Evolutionary conservation across 2,888 invertebrate species (phyloP).

Genomic region (Noctuana brunneofusca): DNA sequence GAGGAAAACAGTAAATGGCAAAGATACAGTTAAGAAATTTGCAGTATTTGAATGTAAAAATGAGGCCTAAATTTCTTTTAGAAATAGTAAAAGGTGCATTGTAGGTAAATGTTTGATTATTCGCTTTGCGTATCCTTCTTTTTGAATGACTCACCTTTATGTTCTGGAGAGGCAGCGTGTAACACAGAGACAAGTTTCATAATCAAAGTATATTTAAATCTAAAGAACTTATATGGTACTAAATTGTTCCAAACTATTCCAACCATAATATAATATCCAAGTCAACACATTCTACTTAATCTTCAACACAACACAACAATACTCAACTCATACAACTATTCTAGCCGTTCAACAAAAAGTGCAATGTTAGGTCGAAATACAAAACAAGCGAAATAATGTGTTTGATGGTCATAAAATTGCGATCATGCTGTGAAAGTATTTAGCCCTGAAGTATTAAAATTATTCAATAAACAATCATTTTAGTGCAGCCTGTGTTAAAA

Average conservation of each 20-base stretch:
- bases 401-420: neutral
- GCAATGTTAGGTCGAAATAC: conserved; percentile 26
- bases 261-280: too few species aligned
- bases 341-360: conserved; percentile 23
- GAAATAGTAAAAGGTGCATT: too few species aligned
- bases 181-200: conserved; percentile 75
- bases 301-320: conserved; percentile 16
- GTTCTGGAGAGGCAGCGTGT: conserved; percentile 80
- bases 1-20: too few species aligned
- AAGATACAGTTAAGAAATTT: too few species aligned
- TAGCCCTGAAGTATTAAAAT: neutral
- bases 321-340: conserved; percentile 27
- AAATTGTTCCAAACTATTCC: conserved; percentile 28
- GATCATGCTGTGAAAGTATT: conserved; percentile 21
- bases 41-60: too few species aligned
- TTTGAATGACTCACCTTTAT: conserved; percentile 65
- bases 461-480: conserved; percentile 12
- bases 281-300: conserved; percentile 25
- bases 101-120: too few species aligned
- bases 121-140: neutral
- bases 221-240: conserved; percentile 28
- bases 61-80: too few species aligned
- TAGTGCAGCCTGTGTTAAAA: conserved; percentile 8
- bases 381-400: conserved; percentile 19
- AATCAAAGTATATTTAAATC: conserved; percentile 57